These are phyloP conservation scores for Tetramorium simillimum DNA, from an alignment of 1,140 invertebrate species.

Conservation along the genomic window DNA sequence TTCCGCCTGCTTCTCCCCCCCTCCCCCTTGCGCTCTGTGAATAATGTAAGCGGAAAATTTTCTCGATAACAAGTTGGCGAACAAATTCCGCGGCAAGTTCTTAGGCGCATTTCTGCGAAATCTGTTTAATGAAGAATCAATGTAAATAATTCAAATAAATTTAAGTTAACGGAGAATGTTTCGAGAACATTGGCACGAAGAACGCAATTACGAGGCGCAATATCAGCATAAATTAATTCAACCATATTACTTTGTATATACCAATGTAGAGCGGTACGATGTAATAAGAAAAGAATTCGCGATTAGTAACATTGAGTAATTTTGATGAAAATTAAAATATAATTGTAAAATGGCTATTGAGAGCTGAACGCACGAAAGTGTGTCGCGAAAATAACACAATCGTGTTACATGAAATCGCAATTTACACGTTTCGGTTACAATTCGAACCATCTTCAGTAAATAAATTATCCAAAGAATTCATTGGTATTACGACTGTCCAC, in stretches of 20 bases:
- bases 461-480: no score
- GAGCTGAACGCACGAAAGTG: no score
- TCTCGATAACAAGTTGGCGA: background rate
- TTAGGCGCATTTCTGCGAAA: background rate
- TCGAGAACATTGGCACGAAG: background rate
- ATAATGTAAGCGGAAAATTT: constrained; percentile 36
- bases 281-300: background rate
- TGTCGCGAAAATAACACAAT: no score
- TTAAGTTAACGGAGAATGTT: background rate
- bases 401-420: no score
- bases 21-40: background rate
- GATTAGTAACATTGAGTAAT: background rate
- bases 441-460: no score
- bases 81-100: constrained; percentile 3
- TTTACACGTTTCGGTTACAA: no score
- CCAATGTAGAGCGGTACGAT: background rate
- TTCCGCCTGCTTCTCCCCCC: background rate
- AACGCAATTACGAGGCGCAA: background rate
- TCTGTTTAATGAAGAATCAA: constrained; percentile 2
- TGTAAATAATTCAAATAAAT: background rate
- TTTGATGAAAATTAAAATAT: background rate
- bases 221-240: background rate
- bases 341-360: no score
- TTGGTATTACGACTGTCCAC: no score
- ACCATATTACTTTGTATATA: background rate